Percentiles rank a stretch among this genome's conserved stretches.
Evolutionary conservation across 2,113 vertebrate species (phyloP).

Genomic region (Entelurus aequoreus): DNA sequence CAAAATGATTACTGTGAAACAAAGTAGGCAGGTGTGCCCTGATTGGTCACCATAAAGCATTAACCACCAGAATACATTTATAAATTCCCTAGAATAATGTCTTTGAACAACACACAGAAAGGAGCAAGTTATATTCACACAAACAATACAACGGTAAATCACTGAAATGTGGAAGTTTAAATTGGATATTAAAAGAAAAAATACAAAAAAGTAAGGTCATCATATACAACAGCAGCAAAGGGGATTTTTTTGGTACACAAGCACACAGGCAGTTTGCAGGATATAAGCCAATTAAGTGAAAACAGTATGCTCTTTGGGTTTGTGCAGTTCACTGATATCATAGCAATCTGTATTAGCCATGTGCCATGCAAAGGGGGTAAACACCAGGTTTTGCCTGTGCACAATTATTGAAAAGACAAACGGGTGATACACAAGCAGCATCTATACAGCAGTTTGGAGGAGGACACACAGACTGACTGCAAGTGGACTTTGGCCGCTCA

Average conservation of each 20-base stretch:
- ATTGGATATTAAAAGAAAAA: conserved; percentile 19
- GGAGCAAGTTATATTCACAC: conserved; percentile 32
- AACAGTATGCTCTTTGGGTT: conserved; percentile 43
- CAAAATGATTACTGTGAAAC: conserved; percentile 43
- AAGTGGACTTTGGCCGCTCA: conserved; percentile 48
- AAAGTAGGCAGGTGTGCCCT: conserved; percentile 13
- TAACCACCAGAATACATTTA: conserved; percentile 33
- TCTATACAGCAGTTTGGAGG: conserved; percentile 24
- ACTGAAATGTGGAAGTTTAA: conserved; percentile 33
- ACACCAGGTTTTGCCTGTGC: conserved; percentile 22
- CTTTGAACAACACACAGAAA: conserved; percentile 39
- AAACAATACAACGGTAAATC: conserved; percentile 44
- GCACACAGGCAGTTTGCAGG: conserved; percentile 17
- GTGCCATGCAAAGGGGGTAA: conserved; percentile 14
- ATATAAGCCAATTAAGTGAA: conserved; percentile 21
- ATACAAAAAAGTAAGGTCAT: conserved; percentile 39
- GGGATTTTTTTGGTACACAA: conserved; percentile 23
- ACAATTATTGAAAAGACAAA: conserved; percentile 49
- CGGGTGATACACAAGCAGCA: conserved; percentile 32
- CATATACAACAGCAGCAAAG: conserved; percentile 39
- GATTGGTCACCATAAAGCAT: conserved; percentile 29
- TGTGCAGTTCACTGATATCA: conserved; percentile 27
- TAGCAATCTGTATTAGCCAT: conserved; percentile 14
- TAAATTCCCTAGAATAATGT: conserved; percentile 37
- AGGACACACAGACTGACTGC: conserved; percentile 10